These are phyloP conservation scores for Chiloscyllium punctatum DNA, from an alignment of 2,797 vertebrate genomes.

Conservation along the genomic window DNA sequence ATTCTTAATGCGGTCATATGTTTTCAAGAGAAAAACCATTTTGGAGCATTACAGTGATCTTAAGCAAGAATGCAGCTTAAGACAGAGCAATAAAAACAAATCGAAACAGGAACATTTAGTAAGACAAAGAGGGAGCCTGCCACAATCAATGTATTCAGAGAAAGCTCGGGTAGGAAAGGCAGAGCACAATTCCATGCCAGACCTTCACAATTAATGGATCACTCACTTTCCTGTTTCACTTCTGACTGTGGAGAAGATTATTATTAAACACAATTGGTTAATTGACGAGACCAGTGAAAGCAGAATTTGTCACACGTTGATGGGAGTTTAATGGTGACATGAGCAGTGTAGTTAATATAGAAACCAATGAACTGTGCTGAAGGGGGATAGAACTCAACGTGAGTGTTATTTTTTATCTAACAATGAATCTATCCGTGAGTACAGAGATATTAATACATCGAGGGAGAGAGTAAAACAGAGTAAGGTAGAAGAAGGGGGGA, in stretches of 20 bases:
- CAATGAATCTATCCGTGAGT: not conserved
- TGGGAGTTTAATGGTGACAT: not conserved
- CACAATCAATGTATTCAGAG: not conserved
- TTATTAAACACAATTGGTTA: constrained; percentile 29
- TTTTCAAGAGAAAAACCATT: not conserved
- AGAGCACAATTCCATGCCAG: not conserved
- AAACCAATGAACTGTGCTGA: not conserved
- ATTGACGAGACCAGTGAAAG: not conserved
- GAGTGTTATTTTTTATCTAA: not conserved
- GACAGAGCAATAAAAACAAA: not conserved
- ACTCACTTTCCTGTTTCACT: not conserved
- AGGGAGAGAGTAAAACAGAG: not conserved
- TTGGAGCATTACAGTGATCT: not conserved
- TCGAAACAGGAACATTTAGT: not conserved
- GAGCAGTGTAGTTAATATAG: not conserved
- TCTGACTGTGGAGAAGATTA: not conserved
- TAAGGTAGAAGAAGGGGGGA: not conserved
- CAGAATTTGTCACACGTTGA: not conserved
- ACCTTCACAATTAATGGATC: constrained; percentile 13
- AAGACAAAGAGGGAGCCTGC: not conserved
- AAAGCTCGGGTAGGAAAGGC: not conserved
- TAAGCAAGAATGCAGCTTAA: not conserved
- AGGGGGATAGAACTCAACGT: not conserved
- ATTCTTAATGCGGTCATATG: not conserved
- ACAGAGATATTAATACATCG: not conserved